These are phyloP conservation scores for Amiota communis DNA, from an alignment of 2,888 invertebrate species.

Conservation along the genomic window DNA sequence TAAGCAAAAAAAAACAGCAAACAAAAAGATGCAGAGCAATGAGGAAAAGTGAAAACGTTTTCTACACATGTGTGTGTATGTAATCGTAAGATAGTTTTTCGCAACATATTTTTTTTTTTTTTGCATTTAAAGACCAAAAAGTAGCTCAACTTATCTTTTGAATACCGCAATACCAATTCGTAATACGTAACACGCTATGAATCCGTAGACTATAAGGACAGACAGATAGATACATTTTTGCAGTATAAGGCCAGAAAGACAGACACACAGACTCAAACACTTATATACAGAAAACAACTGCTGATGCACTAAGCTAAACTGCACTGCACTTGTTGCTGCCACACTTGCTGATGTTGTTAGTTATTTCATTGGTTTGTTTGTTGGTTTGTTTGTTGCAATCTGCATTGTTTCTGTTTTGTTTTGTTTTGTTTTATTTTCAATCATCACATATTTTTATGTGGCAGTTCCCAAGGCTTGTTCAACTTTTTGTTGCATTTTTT, in stretches of 20 bases:
- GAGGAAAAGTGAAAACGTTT: too few relatives aligned
- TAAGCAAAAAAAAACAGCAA: too few relatives aligned
- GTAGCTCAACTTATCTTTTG: constrained; percentile 1
- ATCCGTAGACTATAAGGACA: too few relatives aligned
- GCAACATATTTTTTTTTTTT: neutral
- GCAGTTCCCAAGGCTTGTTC: neutral
- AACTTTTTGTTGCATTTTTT: neutral
- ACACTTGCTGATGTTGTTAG: constrained; percentile 16
- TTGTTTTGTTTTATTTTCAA: constrained; percentile 20
- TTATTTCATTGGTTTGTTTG: too few relatives aligned
- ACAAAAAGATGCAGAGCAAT: too few relatives aligned
- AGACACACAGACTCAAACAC: neutral
- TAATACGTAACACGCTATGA: constrained; percentile 9
- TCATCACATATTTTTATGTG: neutral
- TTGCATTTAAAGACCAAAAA: neutral
- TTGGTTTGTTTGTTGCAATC: constrained; percentile 1
- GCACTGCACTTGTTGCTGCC: constrained; percentile 15
- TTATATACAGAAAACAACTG: too few relatives aligned
- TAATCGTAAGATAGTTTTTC: too few relatives aligned
- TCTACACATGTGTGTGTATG: too few relatives aligned
- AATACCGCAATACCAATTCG: constrained; percentile 10
- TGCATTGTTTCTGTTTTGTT: constrained; percentile 14
- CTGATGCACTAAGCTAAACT: neutral
- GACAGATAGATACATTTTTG: too few relatives aligned
- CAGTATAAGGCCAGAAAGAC: neutral